Evolutionary conservation across 2,113 vertebrate genomes (phyloP).

Genomic region (Lycocorax pyrrhopterus): DNA sequence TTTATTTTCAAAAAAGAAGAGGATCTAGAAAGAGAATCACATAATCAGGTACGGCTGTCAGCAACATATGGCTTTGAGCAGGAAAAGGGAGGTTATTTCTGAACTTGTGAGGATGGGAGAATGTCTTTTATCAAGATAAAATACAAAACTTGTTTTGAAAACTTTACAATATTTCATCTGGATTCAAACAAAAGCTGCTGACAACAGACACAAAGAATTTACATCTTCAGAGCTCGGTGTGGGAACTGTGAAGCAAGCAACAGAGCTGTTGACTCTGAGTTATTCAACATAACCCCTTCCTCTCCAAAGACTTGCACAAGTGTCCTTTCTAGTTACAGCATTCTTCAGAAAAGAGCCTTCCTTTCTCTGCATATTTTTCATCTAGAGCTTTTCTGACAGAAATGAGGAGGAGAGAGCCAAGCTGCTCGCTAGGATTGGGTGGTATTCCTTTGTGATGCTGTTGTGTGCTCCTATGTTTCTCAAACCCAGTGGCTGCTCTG

Average conservation of each 20-base stretch:
- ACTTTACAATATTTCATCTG: conserved; percentile 43
- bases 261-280: not conserved
- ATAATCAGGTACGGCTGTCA: conserved; percentile 34
- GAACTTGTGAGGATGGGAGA: conserved; percentile 3
- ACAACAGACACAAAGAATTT: conserved; percentile 26
- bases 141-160: conserved; percentile 58
- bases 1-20: conserved; percentile 19
- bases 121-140: conserved; percentile 49
- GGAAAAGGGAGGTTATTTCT: conserved; percentile 38
- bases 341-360: not conserved
- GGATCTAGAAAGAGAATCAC: conserved; percentile 10
- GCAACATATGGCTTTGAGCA: conserved; percentile 38
- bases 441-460: not conserved
- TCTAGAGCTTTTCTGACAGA: not conserved
- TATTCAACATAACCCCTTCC: not conserved
- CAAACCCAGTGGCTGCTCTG: not conserved
- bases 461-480: not conserved
- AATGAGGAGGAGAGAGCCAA: not conserved
- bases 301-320: not conserved
- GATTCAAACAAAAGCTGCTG: conserved; percentile 55
- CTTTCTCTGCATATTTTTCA: not conserved
- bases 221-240: not conserved
- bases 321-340: not conserved
- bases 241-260: not conserved
- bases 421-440: not conserved